Evolutionary conservation across 2,797 vertebrate species (phyloP), one percentile per base, ranked within the genome.

Genomic region (Lacerta bilineata): DNA sequence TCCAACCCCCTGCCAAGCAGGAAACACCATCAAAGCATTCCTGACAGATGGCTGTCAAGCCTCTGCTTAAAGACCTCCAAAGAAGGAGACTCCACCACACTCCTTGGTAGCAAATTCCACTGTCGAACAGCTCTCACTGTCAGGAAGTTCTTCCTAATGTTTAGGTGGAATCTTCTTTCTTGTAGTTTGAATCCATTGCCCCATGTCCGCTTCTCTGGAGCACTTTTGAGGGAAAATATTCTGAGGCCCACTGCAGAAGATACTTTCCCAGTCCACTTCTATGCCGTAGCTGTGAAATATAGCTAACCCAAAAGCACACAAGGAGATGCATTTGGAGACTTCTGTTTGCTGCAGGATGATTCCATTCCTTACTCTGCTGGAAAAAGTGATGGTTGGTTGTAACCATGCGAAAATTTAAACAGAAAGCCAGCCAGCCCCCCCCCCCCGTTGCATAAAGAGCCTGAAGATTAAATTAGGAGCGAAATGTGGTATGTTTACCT

Each of bases 401-500:
- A 64, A 93, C 89, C 71, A 87, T 79, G 79, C 66, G 88, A 90
- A 84, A 83, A 61, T 64, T 59, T 92, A 93, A 92, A 80, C 18
- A 87, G 94, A 90, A 81, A 84, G 68, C 85, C 86, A 84, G 10
- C 83, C 69, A n/a, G n/a, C 80, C 88, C 46, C 50, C 89, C 11
- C 11, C 87, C 0, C 0, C 75, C 4, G 0, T 87, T 86, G n/a
- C 75, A 50, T 93, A 95, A 94, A 91, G 87, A 93, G 89, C 43
- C 77, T 72, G 82, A 93, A 95, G 85, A 68, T 93, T 93, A 90
- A 95, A 94, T 91, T 92, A 93, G 8, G 80, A 91, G 89, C 88
- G 95, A 93, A 93, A 91, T 90, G 85, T 61, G 55, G 91, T 94
- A 87, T 91, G 91, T 95, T 95, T 94, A 64, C 74, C 94, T 90